Evolutionary conservation across 2,888 invertebrate species (phyloP), one percentile per base, ranked within the genome.

Genomic region (Hanleya hanleyi): DNA sequence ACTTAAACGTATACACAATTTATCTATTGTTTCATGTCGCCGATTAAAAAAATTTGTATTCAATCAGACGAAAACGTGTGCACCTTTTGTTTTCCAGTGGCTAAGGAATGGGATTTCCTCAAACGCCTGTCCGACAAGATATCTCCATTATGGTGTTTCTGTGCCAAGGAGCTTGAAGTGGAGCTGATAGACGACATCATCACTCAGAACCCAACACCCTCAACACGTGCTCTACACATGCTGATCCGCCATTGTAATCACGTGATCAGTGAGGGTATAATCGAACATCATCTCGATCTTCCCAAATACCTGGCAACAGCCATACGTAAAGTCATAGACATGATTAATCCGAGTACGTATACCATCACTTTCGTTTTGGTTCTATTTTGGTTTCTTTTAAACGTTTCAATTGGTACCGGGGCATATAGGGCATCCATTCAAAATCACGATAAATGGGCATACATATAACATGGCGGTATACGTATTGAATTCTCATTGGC

Each of bases 111-210:
- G 57, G 26, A 26, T 26, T 57, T 57, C 29, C 5, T 57, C 4
- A 57, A 57, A 57, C 22, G 57, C 15, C 57, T 57, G 4, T 22
- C 57, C 15, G 57, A 57, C 15, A 57, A 57, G 29, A 57, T 57
- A 22, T 57, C 57, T 29, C 57, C 57, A 4, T 32, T 57, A 12
- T 57, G 57, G 57, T 57, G 57, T 26, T 57, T 57, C 9, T 22
- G 22, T 26, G 57, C 57, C 18, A 57, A 57, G 57, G 57, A 57
- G 57, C 22, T 57, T 15, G 29, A 57, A 29, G 57, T 57, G 57
- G 57, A 57, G 26, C 32, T 57, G 32, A 57, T 57, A 22, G 57
- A 57, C 29, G 57, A 57, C 57, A 32, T 57, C 57, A 57, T 57
- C 57, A 22, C 18, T 32, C 57, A 57, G 57, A 57, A 57, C 9